Evolutionary conservation across 1,140 invertebrate genomes (phyloP).

Genomic region (Orussus abietinus): DNA sequence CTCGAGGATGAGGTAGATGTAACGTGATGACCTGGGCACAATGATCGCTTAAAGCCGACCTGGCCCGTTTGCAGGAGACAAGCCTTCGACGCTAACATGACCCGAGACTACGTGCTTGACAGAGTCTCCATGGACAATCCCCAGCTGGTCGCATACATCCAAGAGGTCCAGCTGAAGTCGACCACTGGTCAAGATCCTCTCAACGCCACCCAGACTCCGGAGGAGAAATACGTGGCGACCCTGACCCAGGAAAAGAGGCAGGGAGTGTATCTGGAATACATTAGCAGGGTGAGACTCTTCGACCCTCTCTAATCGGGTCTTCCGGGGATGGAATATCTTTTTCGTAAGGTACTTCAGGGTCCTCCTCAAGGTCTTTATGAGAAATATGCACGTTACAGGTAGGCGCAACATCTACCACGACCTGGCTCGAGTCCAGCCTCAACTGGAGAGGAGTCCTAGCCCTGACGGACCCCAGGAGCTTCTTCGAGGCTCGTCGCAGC

Average conservation of each 20-base stretch:
- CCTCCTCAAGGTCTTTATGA: too few relatives aligned
- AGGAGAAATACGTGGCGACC: constrained; percentile 49
- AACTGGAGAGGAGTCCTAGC: constrained; percentile 72
- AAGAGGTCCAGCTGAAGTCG: constrained; percentile 59
- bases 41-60: constrained; percentile 13
- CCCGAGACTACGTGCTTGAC: constrained; percentile 67
- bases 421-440: constrained; percentile 66
- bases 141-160: constrained; percentile 67
- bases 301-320: too few relatives aligned
- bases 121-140: constrained; percentile 69
- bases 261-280: constrained; percentile 55
- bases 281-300: constrained; percentile 45
- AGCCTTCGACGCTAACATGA: constrained; percentile 61
- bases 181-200: constrained; percentile 43
- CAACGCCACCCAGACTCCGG: constrained; percentile 45
- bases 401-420: constrained; percentile 59
- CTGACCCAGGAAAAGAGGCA: constrained; percentile 51
- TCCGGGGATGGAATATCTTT: too few relatives aligned
- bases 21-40: too few relatives aligned
- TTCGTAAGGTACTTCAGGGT: too few relatives aligned
- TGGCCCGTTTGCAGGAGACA: constrained; percentile 40
- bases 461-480: constrained; percentile 69
- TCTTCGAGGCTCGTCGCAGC: constrained; percentile 55
- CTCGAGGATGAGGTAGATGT: too few relatives aligned
- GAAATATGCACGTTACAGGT: too few relatives aligned